These are phyloP conservation scores for Hepsetus odoe DNA, from an alignment of 2,113 vertebrate genomes.

Conservation along the genomic window DNA sequence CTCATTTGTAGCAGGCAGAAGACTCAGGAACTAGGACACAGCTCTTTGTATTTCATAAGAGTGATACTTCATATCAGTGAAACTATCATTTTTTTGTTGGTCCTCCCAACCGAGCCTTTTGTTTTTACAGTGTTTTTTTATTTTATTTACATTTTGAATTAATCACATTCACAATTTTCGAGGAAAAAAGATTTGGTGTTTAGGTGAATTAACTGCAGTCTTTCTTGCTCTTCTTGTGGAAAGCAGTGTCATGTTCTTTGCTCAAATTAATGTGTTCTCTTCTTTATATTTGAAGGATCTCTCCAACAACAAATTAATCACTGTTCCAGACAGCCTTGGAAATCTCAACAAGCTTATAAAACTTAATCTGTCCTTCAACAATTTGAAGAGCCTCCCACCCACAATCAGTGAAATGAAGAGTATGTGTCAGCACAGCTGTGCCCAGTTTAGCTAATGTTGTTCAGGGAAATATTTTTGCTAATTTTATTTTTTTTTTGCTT, in stretches of 20 bases:
- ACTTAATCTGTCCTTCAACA: constrained; percentile 84
- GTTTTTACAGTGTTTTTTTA: no score
- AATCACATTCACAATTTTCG: no score
- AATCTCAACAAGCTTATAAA: constrained; percentile 76
- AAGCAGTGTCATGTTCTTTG: not conserved
- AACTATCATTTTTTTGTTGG: no score
- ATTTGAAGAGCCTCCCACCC: constrained; percentile 82
- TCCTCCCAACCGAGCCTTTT: no score
- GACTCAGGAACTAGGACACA: no score
- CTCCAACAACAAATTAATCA: constrained; percentile 84
- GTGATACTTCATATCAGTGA: no score
- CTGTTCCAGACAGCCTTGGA: constrained; percentile 80
- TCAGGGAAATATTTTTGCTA: not conserved
- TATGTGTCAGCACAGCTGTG: constrained; percentile 66
- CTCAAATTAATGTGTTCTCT: constrained; percentile 26
- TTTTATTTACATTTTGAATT: no score
- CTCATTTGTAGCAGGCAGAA: no score
- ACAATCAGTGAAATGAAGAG: constrained; percentile 85
- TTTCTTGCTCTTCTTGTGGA: not conserved
- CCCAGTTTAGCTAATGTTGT: constrained; percentile 5
- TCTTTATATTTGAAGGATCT: constrained; percentile 78
- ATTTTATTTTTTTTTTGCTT: constrained; percentile 7
- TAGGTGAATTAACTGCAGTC: no score
- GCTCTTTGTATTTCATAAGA: no score
- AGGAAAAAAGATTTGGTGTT: no score